phyloP scores from a whole-genome alignment of 1,140 invertebrate species.

The Tetranychus cinnabarinus region DNA sequence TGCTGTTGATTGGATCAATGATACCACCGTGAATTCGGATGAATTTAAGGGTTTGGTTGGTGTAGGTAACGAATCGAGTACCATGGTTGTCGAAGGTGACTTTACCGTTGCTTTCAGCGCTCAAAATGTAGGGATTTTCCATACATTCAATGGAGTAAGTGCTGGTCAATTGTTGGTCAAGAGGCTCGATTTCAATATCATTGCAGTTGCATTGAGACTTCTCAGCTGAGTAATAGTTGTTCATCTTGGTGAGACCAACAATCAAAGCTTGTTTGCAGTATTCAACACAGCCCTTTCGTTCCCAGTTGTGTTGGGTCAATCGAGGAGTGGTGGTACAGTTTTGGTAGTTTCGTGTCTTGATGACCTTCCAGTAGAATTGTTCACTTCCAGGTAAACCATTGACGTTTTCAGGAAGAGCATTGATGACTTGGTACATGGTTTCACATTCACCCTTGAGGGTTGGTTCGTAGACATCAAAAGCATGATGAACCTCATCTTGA shows the following conservation, averaged over 20 bases:
- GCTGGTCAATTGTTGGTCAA: background rate
- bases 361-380: background rate
- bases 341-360: background rate
- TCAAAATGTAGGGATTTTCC: background rate
- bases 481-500: background rate
- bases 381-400: background rate
- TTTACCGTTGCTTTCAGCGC: background rate
- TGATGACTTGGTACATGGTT: background rate
- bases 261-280: background rate
- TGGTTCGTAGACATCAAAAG: background rate
- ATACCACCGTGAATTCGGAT: background rate
- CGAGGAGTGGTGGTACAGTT: background rate
- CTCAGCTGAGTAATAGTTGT: background rate
- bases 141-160: background rate
- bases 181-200: background rate
- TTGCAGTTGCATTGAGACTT: background rate
- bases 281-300: background rate
- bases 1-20: background rate
- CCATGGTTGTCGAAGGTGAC: background rate
- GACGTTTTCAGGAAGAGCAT: background rate
- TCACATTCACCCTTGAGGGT: constrained; percentile 6
- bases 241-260: background rate
- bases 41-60: background rate
- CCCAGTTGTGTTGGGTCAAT: background rate
- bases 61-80: background rate